Evolutionary conservation across 92 coral and sea anemone species (phyloP), one percentile per base, ranked within the genome.

Genomic region (Paramuricea clavata): DNA sequence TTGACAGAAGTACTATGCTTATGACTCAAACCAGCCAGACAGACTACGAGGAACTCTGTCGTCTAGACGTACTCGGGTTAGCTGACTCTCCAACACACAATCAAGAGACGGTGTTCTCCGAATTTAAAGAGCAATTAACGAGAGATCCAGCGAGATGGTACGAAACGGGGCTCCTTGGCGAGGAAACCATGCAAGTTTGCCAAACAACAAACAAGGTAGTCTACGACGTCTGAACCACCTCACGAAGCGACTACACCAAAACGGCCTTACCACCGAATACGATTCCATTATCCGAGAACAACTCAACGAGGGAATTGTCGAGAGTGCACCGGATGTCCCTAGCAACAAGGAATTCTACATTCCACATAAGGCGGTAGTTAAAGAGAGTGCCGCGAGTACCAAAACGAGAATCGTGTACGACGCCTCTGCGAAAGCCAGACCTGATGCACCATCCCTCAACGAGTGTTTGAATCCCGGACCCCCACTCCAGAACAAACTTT

Each of bases 381-480:
- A 36, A 36, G 39, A 68, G 74, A 28, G 13, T 16, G 74, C 36
- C 2, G 35, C 26, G 74, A 68, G 41, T 16, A 68, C 74, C 6
- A n/a, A n/a, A n/a, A n/a, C n/a, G n/a, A n/a, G n/a, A n/a, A n/a
- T n/a, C n/a, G n/a, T n/a, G n/a, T n/a, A 30, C 74, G 74, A 68
- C 74, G 74, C 74, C 36, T 68, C 74, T 8, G 74, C 74, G 74
- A 9, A 10, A 68, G 74, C 74, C 74, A 68, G 8, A 2, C 74
- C 74, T 23, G 74, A 68, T 23, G 21, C 35, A 0, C 74, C 74
- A 30, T 68, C 74, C 1, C 74, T 68, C 13, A 68, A 68, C 12
- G 74, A 68, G 21, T 68, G 74, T 36, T 30, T 68, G 39, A 16
- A 68, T 19, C 35, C 74, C 21, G 74, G 74, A 11, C 70, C 70